These are phyloP conservation scores for Eupithecia tripunctaria DNA, from an alignment of 2,888 invertebrate genomes.

Conservation along the genomic window DNA sequence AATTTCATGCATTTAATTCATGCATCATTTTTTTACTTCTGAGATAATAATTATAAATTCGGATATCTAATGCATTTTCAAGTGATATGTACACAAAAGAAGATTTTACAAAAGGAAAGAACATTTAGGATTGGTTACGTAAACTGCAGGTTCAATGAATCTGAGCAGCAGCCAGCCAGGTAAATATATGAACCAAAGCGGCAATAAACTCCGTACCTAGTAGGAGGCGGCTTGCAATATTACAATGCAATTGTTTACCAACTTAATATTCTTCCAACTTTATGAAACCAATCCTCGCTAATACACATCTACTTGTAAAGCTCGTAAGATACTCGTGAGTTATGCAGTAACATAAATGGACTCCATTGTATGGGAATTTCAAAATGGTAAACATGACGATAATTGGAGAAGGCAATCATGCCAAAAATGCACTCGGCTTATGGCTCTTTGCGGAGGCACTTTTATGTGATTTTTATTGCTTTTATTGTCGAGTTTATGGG, in stretches of 20 bases:
- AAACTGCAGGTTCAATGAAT: conserved; percentile 24
- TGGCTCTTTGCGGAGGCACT: conserved; percentile 52
- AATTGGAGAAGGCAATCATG: conserved; percentile 56
- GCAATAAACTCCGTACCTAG: conserved; percentile 27
- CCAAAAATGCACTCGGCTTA: conserved; percentile 61
- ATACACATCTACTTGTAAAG: conserved; percentile 26
- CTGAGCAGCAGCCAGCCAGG: neutral
- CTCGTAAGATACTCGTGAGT: conserved; percentile 36
- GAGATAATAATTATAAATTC: neutral
- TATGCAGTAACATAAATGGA: conserved; percentile 33
- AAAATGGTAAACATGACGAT: conserved; percentile 42
- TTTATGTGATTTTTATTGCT: conserved; percentile 58
- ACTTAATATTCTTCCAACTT: conserved; percentile 33
- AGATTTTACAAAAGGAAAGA: neutral
- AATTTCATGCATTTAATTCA: too few relatives aligned
- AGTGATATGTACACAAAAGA: neutral
- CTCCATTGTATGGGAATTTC: conserved; percentile 30
- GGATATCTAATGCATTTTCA: neutral
- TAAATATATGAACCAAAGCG: conserved; percentile 19
- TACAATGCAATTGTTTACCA: conserved; percentile 35
- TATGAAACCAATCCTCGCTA: conserved; percentile 29
- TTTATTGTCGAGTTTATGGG: conserved; percentile 53
- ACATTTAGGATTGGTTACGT: neutral
- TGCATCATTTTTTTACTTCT: neutral
- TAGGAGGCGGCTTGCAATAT: conserved; percentile 27